Evolutionary conservation across 2,113 vertebrate species (phyloP), one percentile per base, ranked within the genome.

Genomic region (Anseranas semipalmata): DNA sequence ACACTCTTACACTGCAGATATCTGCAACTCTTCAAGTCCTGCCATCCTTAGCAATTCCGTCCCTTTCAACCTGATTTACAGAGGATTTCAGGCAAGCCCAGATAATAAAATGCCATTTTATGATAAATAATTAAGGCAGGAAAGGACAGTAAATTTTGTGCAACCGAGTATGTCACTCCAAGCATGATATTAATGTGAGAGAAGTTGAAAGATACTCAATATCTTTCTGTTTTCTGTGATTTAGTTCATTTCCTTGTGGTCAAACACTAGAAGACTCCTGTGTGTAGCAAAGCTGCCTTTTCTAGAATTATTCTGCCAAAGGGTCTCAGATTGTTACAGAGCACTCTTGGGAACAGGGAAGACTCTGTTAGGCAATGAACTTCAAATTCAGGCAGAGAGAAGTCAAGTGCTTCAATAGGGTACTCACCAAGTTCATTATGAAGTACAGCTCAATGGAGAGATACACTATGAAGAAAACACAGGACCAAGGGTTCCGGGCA

Each of bases 401-500:
- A 58, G 58, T 5, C 14, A 50, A 58, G 58, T 6, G 41, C 27
- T 62, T 7, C 48, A 58, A 4, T 4, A 16, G 15, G 35, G 45
- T 17, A 96, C 98, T 97, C 74, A 99, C 98, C 98, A 99, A 97
- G 96, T 99, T 99, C 99, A 99, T 99, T 98, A 99, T 98, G 98
- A 99, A 99, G 98, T 99, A 99, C 15, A 99, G 99, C 96, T 99
- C 99, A 46, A 99, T 99, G 97, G 99, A 99, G 88, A 99, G 99
- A 96, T 99, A 99, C 91, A 99, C 99, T 3, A 99, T 99, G 97
- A 99, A 99, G 98, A 99, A 99, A 77, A 99, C 95, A 76, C 99
- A 99, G 86, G 99, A 99, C 99, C 99, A 99, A 72, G 98, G 98
- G 93, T 98, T 99, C 91, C 98, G 98, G 39, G 99, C 98, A 53